phyloP scores from a whole-genome alignment of 1,140 invertebrate genomes.

The Dendrolimus kikuchii region DNA sequence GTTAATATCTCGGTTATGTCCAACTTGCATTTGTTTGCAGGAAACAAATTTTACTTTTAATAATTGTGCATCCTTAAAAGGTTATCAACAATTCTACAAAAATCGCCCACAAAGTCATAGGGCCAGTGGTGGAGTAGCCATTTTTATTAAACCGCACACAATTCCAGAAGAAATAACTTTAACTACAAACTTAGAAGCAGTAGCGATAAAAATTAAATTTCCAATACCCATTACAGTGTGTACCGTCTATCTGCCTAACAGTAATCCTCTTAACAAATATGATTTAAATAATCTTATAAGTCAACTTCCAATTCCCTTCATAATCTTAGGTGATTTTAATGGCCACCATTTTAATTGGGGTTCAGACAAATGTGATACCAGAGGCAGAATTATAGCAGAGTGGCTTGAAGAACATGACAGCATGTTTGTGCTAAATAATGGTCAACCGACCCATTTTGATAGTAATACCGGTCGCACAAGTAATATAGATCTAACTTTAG shows the following conservation, averaged over 20 bases:
- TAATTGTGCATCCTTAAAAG: conserved; percentile 10
- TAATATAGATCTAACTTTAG: conserved; percentile 31
- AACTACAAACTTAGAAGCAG: conserved; percentile 27
- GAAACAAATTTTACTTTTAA: conserved; percentile 33
- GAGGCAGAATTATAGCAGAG: conserved; percentile 28
- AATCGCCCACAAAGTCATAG: conserved; percentile 14
- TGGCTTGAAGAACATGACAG: conserved; percentile 22
- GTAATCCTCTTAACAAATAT: conserved; percentile 15
- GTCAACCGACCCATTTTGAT: conserved; percentile 28
- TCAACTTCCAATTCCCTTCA: conserved; percentile 34
- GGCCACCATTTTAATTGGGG: conserved; percentile 41
- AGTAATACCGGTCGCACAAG: conserved; percentile 20
- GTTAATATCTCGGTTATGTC: conserved; percentile 12
- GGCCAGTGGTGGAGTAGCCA: conserved; percentile 33
- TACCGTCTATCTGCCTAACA: conserved; percentile 34
- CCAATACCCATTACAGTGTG: conserved; percentile 23
- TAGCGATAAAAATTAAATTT: conserved; percentile 22
- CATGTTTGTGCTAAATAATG: conserved; percentile 30
- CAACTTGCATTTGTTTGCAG: conserved; percentile 25
- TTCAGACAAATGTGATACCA: conserved; percentile 24
- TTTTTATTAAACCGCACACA: too few species aligned
- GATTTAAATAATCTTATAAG: conserved; percentile 24
- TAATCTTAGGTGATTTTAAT: conserved; percentile 39
- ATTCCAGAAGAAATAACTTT: conserved; percentile 21
- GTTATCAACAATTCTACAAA: conserved; percentile 21